phyloP scores from a whole-genome alignment of 2,113 vertebrate genomes.

The Ellobius talpinus region DNA sequence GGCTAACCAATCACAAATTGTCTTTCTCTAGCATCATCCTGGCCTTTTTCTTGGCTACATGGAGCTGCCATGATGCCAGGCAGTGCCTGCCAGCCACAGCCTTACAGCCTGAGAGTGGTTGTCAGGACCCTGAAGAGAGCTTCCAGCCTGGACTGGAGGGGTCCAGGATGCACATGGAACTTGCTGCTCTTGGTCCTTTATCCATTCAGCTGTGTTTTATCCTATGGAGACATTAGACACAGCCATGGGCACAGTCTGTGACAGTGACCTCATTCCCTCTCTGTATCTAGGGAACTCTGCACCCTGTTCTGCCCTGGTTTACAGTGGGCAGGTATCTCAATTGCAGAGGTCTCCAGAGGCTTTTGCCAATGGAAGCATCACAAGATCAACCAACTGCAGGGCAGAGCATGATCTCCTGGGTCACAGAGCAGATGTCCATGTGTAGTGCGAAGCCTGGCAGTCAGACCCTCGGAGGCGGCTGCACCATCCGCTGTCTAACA shows the following conservation, averaged over 20 bases:
- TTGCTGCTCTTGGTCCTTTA: background rate
- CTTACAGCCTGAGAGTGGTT: rapidly evolving
- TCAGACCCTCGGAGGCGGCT: background rate
- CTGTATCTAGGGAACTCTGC: rapidly evolving
- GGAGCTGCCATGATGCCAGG: rapidly evolving
- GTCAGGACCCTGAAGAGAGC: background rate
- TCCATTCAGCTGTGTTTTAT: background rate
- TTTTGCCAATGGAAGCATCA: conserved; percentile 62
- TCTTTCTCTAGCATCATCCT: background rate
- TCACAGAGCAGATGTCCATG: conserved; percentile 62
- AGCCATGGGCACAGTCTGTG: rapidly evolving
- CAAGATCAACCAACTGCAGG: conserved; percentile 62
- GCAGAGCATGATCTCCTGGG: conserved; percentile 56
- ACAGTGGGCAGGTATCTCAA: background rate
- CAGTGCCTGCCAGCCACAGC: rapidly evolving
- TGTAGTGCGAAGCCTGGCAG: background rate
- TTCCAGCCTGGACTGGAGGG: background rate
- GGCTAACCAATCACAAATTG: background rate
- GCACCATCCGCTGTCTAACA: background rate
- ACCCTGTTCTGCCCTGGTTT: rapidly evolving
- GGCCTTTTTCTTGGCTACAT: background rate
- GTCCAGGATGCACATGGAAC: too few species aligned
- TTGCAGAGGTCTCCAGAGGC: conserved; percentile 67
- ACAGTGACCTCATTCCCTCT: rapidly evolving
- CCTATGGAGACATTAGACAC: background rate